Evolutionary conservation across 2,888 invertebrate species (phyloP), one percentile per base, ranked within the genome.

Genomic region (Apoda limacodes): DNA sequence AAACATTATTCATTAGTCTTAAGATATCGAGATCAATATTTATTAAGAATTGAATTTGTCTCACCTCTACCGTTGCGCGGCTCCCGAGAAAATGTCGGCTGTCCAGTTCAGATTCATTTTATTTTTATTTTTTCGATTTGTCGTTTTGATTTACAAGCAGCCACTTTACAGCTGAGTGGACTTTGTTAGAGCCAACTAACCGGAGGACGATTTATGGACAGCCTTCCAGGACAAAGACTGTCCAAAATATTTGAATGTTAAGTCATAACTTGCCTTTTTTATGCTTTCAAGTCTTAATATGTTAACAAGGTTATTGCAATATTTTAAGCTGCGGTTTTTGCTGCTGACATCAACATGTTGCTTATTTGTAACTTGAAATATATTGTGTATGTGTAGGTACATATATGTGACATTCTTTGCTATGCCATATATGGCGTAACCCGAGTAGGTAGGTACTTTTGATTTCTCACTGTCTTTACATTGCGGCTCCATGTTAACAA

Each of bases 91-190:
- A 61, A 61, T 57, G 65, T 65, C 58, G 55, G 50, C 43, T 48
- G 60, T 58, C 53, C 43, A 48, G 60, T 58, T 52, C 56, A 54
- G 58, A 61, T 56, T 60, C 62, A 59, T 68, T 60, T 64, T 53
- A 57, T 57, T 60, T 60, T 58, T 52, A 55, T 62, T 59, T 72
- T 70, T 71, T 71, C 60, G 60, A 70, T 67, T 68, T 60, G 58
- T 68, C 65, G 59, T 66, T 72, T 70, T 76, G 76, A 76, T 76
- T 76, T 78, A 76, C 74, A 71, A 63, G 60, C 71, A 61, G 56
- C 57, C 67, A 63, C 61, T 75, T 76, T 71, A 75, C 69, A 65
- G 66, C 67, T 61, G 58, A 62, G 59, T 62, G 61, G 66, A 75
- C 74, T 74, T 78, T 78, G 74, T 78, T 69, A 67, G 62, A 55